These are phyloP conservation scores for Holcopasites calliopsidis DNA, from an alignment of 1,140 invertebrate genomes.

Conservation along the genomic window DNA sequence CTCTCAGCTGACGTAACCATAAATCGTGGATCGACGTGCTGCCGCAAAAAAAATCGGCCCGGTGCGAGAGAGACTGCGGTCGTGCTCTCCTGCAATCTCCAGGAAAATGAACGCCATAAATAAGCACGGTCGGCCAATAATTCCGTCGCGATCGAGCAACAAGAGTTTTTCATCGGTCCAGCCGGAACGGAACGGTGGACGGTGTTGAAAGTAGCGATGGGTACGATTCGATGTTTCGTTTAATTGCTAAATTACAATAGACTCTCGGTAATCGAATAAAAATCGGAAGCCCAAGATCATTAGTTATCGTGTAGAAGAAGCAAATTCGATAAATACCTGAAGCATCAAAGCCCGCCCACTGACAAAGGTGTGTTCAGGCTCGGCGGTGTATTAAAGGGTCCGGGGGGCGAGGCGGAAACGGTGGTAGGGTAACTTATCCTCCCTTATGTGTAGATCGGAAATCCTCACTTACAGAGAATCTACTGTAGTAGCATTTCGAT, in stretches of 20 bases:
- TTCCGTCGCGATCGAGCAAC: conserved; percentile 73
- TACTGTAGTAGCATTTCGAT: too few relatives aligned
- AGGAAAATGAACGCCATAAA: conserved; percentile 78
- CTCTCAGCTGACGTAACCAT: conserved; percentile 55
- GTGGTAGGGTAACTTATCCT: too few relatives aligned
- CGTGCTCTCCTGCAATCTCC: conserved; percentile 62
- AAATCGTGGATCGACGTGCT: conserved; percentile 59
- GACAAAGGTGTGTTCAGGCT: too few relatives aligned
- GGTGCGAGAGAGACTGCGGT: conserved; percentile 30
- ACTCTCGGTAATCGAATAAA: not conserved
- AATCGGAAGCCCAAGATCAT: too few relatives aligned
- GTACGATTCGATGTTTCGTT: not conserved
- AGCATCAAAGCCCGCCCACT: too few relatives aligned
- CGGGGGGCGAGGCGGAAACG: too few relatives aligned
- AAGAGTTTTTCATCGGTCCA: conserved; percentile 72
- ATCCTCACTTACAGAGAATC: too few relatives aligned
- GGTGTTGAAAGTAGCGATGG: conserved; percentile 24
- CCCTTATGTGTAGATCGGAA: too few relatives aligned
- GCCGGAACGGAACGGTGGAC: conserved; percentile 11
- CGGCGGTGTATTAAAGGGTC: too few relatives aligned
- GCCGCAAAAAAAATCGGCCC: conserved; percentile 33
- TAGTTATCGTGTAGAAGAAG: too few relatives aligned
- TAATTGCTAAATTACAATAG: not conserved
- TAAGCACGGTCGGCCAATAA: conserved; percentile 76
- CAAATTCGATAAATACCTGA: too few relatives aligned